Base-by-base conservation (phyloP, 2,797 vertebrate genomes). In the Gymnoscopelus microlampas region DNA sequence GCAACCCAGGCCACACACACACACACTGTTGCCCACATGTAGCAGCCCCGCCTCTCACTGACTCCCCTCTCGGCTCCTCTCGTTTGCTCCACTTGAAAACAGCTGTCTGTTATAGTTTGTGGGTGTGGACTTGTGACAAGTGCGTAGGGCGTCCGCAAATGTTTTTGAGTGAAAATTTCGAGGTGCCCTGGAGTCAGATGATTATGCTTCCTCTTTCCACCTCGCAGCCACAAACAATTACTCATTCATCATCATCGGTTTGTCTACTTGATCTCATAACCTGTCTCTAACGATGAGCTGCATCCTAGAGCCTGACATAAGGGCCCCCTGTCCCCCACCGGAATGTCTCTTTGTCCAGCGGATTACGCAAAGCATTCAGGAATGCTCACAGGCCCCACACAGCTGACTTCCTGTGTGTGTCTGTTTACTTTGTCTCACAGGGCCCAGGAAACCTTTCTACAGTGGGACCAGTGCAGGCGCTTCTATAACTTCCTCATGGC, bases 401-500 rank as follows among this genome's bases (percentile, higher is more conserved):
- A 82, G 59, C 79, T 85, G 10, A 90, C 77, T 69, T 81, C 78
- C 74, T 88, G 76, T 80, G 39, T 74, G 23, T 83, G n/a, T 83
- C 39, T 80, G n/a, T 74, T 4, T 56, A 5, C 55, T 3, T 70
- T 26, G 7, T 73, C 62, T 57, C 73, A 66, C 82, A 99, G 98
- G 85, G 97, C 96, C 66, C 97, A 98, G 91, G 96, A 98, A 92
- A 98, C 97, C 66, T 99, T 98, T 91, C 95, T 98, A 72, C 98
- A 98, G 77, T 99, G 98, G 98, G 98, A 99, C 87, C 97, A 98
- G 53, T 99, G 96, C 68, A 94, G 98, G 69, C 94, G 98, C 63
- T 96, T 99, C 88, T 99, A 99, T 86, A 99, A 99, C 91, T 99
- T 99, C 85, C 96, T 99, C 75, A 99, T 99, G 97, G 98, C 98